These are phyloP conservation scores for Megaceryle alcyon DNA, from an alignment of 2,797 vertebrate genomes.

Conservation along the genomic window DNA sequence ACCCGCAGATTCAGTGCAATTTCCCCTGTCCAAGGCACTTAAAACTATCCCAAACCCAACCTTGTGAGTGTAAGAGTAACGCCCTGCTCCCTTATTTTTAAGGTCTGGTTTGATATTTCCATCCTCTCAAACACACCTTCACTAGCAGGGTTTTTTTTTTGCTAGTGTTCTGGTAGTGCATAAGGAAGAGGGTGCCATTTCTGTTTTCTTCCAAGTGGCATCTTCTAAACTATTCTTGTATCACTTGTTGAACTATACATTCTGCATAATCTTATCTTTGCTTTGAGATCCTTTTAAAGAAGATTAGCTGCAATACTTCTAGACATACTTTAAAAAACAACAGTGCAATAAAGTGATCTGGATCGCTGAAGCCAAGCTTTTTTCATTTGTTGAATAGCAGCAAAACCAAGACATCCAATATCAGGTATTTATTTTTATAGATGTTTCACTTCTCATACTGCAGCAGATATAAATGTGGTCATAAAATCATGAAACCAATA, in stretches of 20 bases:
- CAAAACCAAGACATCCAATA: neutral
- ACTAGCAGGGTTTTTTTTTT: neutral
- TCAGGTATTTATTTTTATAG: neutral
- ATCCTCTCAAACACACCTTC: neutral
- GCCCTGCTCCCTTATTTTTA: neutral
- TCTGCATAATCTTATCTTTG: neutral
- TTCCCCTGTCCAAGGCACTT: slow-evolving; percentile 5
- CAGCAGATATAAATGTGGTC: neutral
- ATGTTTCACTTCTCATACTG: neutral
- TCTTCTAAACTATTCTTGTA: neutral
- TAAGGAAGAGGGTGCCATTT: neutral
- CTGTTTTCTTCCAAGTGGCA: neutral
- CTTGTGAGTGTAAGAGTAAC: neutral
- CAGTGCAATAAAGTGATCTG: neutral
- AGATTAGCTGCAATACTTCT: neutral
- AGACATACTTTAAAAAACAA: neutral
- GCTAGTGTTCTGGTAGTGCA: neutral
- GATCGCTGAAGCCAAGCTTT: neutral
- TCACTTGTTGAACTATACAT: neutral
- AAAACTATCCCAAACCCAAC: neutral
- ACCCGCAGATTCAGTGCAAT: neutral
- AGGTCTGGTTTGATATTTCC: neutral
- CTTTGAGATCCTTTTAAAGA: neutral
- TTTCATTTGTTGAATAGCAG: neutral
- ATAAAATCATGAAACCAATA: neutral